Base-by-base conservation (phyloP, 2,113 vertebrate species). In the Hypomesus transpacificus region DNA sequence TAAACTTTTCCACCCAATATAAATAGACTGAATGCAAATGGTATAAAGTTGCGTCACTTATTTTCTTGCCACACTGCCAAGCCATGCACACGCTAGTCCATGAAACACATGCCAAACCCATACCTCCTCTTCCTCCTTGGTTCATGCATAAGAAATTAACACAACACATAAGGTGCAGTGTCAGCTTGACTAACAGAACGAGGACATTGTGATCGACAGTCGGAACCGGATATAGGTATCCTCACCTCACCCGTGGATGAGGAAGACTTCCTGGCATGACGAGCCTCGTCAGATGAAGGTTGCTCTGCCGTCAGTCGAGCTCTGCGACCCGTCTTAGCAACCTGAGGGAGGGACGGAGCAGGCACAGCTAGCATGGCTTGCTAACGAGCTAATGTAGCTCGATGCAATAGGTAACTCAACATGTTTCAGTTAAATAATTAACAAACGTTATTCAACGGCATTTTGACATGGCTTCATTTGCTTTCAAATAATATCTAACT, bases 241-340 rank as follows among this genome's bases (percentile, higher is more conserved):
- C 3, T 53, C 70, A 97, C 96, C 89, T 96, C 94, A 88, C 87
- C 88, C 2, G 71, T 14, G 14, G 92, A 87, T 5, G 79, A 84
- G 54, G 93, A 90, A 18, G 84, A 91, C 84, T 92, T 95, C 85
- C 85, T 87, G 31, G 39, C 63, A 22, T 84, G 74, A 14, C 85
- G 88, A 60, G 84, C 86, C 74, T 95, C 94, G 13, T 91, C 88
- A 64, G 86, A 82, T 0, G 86, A 85, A 0, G 85, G n/a, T 3
- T 91, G 82, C 69, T 96, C 94, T 51, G 86, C 90, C 0, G 90
- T 75, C 18, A 87, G 89, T 0, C 89, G 90, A 79, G 96, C 93
- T 77, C 95, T 91, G 53, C 95, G 91, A 59, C 95, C 95, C 84
- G 93, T 93, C 83, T 91, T 95, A 70, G 91, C 80, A 11, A 90